A percentile compares a stretch with the other conserved stretches of the same genome.
phyloP scores from a whole-genome alignment of 2,888 invertebrate genomes.

The Phengaris alcon region DNA sequence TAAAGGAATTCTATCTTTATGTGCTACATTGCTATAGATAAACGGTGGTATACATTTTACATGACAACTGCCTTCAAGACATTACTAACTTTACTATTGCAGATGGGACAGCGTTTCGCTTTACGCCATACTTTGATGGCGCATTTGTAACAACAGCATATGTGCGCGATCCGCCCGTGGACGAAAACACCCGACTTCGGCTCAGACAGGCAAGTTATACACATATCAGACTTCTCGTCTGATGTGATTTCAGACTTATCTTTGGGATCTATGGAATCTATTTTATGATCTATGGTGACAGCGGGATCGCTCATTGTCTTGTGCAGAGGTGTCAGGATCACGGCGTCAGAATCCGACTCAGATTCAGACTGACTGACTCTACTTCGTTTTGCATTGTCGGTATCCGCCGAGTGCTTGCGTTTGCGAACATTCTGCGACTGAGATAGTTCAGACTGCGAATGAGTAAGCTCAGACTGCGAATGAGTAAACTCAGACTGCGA shows the following conservation, averaged over 20 bases:
- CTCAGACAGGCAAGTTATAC: conserved; percentile 80
- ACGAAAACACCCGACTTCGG: conserved; percentile 85
- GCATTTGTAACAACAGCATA: conserved; percentile 85
- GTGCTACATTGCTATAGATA: background rate
- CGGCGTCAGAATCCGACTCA: conserved; percentile 34
- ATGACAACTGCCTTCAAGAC: conserved; percentile 81
- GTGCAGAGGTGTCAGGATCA: conserved; percentile 50
- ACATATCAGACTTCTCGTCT: conserved; percentile 52
- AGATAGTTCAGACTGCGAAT: conserved; percentile 14
- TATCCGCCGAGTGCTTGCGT: conserved; percentile 54
- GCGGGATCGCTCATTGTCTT: conserved; percentile 70
- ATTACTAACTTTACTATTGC: conserved; percentile 83
- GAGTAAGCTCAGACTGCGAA: background rate
- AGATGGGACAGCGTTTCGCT: conserved; percentile 83
- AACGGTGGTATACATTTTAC: conserved; percentile 40
- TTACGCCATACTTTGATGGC: conserved; percentile 83
- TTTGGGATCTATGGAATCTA: conserved; percentile 12
- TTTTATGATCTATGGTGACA: conserved; percentile 50
- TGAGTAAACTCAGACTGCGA: background rate
- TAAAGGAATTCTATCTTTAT: too few species aligned
- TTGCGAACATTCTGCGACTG: conserved; percentile 32
- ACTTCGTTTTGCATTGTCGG: conserved; percentile 48
- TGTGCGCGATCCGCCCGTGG: conserved; percentile 82
- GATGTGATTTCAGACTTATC: conserved; percentile 41
- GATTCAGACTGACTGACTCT: conserved; percentile 46